Percentiles rank a stretch among this genome's conserved stretches.
Conservation (phyloP, 2,888 invertebrate genomes). For the Nasonovia ribisnigri region DNA sequence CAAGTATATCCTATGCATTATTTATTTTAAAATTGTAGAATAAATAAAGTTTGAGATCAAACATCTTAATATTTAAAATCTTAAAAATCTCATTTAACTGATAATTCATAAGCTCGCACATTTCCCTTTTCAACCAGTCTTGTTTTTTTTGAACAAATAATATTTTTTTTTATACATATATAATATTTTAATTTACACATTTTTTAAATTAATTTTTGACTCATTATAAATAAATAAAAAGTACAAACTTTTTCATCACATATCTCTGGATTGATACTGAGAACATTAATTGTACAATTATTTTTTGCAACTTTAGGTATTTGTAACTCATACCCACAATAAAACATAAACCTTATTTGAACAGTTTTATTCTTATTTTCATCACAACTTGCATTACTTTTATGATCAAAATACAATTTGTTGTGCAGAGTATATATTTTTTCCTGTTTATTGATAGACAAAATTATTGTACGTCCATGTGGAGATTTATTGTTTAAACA, state of each 20-base stretch:
- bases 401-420: neutral
- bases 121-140: neutral
- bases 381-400: neutral
- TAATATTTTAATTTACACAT: neutral
- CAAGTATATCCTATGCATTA: neutral
- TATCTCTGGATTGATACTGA: slow-evolving; percentile 30
- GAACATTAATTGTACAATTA: neutral
- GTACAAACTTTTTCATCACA: slow-evolving; percentile 45
- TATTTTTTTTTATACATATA: neutral
- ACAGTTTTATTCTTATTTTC: neutral
- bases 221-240: neutral
- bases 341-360: slow-evolving; percentile 23
- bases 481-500: neutral
- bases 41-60: neutral
- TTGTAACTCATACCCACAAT: slow-evolving; percentile 31
- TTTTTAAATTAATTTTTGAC: neutral
- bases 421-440: neutral
- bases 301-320: neutral
- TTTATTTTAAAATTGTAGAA: neutral
- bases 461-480: neutral
- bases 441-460: neutral
- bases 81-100: neutral
- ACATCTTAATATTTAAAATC: neutral
- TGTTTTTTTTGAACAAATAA: neutral
- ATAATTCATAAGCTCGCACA: no score